Evolutionary conservation across 2,888 invertebrate species (phyloP).

Genomic region (Luperina testacea): DNA sequence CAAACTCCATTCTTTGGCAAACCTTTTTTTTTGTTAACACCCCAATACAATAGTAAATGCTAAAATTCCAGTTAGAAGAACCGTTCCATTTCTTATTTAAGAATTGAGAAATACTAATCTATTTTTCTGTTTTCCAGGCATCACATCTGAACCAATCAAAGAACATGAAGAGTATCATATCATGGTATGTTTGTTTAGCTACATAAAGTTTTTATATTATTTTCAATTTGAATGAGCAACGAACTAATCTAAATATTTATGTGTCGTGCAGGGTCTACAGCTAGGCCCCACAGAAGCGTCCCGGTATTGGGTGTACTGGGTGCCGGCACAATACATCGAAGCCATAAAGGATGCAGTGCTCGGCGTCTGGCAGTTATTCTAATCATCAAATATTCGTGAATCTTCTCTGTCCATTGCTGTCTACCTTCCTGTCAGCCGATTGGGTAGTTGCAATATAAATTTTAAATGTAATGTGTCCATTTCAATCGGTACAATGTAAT

Average conservation of each 20-base stretch:
- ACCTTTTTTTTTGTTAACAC: background rate
- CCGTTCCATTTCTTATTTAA: background rate
- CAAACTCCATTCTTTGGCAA: background rate
- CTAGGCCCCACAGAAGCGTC: slow-evolving; percentile 97
- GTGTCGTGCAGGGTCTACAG: slow-evolving; percentile 93
- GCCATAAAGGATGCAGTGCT: slow-evolving; percentile 97
- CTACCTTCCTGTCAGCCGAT: slow-evolving; percentile 79
- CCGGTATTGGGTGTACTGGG: slow-evolving; percentile 98
- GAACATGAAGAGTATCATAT: slow-evolving; percentile 97
- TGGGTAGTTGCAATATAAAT: slow-evolving; percentile 87
- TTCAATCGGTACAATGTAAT: slow-evolving; percentile 80
- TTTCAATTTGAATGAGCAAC: background rate
- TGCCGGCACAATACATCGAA: slow-evolving; percentile 96
- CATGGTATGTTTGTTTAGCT: slow-evolving; percentile 91
- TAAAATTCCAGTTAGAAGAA: background rate
- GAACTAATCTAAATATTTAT: slow-evolving; percentile 6
- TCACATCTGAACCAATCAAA: slow-evolving; percentile 94
- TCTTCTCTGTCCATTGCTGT: slow-evolving; percentile 73
- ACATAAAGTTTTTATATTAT: background rate
- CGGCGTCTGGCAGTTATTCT: slow-evolving; percentile 95
- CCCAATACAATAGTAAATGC: background rate
- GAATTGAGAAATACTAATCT: background rate
- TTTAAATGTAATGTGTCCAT: slow-evolving; percentile 77
- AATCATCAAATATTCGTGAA: slow-evolving; percentile 74
- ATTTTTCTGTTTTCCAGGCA: slow-evolving; percentile 77